Evolutionary conservation across 2,113 vertebrate species (phyloP).

Genomic region (Orycteropus afer): DNA sequence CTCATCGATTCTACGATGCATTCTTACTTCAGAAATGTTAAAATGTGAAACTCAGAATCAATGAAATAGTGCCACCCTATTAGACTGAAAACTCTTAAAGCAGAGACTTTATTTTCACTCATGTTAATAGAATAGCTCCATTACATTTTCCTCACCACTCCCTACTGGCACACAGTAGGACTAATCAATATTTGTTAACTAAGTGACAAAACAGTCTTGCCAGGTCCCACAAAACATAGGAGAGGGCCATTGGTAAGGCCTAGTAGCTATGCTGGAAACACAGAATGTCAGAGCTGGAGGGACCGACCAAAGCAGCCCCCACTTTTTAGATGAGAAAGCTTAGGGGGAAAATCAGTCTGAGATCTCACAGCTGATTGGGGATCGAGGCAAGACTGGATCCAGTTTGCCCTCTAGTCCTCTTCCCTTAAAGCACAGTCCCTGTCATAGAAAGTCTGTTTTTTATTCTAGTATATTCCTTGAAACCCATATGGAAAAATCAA

Average conservation of each 20-base stretch:
- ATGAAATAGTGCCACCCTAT: background rate
- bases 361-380: background rate
- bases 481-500: background rate
- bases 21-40: conserved; percentile 29
- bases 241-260: background rate
- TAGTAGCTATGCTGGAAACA: conserved; percentile 11
- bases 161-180: background rate
- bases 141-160: background rate
- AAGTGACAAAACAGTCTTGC: conserved; percentile 21
- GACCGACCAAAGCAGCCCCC: background rate
- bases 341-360: background rate
- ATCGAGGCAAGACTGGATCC: background rate
- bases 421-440: background rate
- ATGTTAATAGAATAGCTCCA: background rate
- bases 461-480: background rate
- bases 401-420: background rate
- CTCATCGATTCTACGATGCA: background rate
- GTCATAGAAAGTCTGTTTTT: conserved; percentile 20
- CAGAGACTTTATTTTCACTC: background rate
- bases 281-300: background rate
- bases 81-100: background rate
- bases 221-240: conserved; percentile 9
- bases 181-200: background rate
- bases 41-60: conserved; percentile 5
- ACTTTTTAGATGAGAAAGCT: background rate